These are phyloP conservation scores for Psylliodes chrysocephalus DNA, from an alignment of 2,888 invertebrate species.

Conservation along the genomic window DNA sequence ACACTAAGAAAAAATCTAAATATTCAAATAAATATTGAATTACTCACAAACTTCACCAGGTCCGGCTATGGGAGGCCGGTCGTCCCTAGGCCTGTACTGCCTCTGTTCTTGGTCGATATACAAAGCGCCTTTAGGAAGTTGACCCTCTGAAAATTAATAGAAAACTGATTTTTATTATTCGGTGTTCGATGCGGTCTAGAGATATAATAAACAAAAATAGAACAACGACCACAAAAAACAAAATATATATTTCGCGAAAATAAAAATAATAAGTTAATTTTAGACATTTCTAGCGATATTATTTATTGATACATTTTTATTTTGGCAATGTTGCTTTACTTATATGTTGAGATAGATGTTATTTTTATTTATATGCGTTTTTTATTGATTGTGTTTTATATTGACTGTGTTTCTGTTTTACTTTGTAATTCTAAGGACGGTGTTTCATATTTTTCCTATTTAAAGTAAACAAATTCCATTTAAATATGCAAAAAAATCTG, in stretches of 20 bases:
- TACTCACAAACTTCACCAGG: slow-evolving; percentile 65
- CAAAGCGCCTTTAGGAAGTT: slow-evolving; percentile 80
- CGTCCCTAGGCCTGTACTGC: slow-evolving; percentile 58
- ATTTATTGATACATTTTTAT: no score
- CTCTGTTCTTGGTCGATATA: slow-evolving; percentile 70
- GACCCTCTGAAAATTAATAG: slow-evolving; percentile 79
- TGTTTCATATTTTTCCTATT: no score
- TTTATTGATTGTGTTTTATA: no score
- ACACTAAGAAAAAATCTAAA: no score
- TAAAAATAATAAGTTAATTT: neutral
- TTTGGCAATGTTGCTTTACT: no score
- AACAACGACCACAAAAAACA: neutral
- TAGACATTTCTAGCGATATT: neutral
- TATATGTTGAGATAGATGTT: no score
- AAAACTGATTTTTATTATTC: neutral
- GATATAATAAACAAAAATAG: neutral
- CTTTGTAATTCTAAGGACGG: no score
- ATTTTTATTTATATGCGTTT: no score
- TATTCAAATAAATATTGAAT: no score
- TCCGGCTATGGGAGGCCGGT: slow-evolving; percentile 69
- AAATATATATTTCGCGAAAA: neutral
- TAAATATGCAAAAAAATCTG: no score
- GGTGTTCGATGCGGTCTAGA: neutral
- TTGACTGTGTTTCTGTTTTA: no score
- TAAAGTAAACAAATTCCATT: no score